Percentiles rank a stretch among this genome's conserved stretches.
Evolutionary conservation across 1,140 invertebrate species (phyloP).

Genomic region (Drosophila obscura): DNA sequence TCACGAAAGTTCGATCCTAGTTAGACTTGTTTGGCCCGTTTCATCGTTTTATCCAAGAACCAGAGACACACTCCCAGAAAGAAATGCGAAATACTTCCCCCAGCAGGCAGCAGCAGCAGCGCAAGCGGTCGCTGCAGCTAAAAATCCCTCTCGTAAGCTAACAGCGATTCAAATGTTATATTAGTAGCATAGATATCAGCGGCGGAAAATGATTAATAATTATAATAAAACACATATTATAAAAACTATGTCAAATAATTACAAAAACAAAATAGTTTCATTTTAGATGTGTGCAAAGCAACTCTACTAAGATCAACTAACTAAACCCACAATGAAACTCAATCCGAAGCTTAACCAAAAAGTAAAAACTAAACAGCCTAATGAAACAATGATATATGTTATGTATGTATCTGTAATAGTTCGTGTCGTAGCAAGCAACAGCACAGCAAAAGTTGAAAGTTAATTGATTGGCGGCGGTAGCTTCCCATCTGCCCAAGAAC

Average conservation of each 20-base stretch:
- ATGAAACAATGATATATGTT: too few relatives aligned
- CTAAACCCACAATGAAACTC: slow-evolving; percentile 11
- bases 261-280: slow-evolving; percentile 48
- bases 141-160: slow-evolving; percentile 68
- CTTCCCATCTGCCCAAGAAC: slow-evolving; percentile 10
- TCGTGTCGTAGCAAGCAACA: slow-evolving; percentile 34
- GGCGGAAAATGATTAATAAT: slow-evolving; percentile 50
- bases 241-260: slow-evolving; percentile 45
- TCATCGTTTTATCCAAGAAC: slow-evolving; percentile 9
- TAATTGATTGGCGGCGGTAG: slow-evolving; percentile 19
- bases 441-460: slow-evolving; percentile 4
- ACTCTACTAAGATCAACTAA: slow-evolving; percentile 21
- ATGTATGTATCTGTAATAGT: slow-evolving; percentile 28
- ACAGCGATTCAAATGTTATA: slow-evolving; percentile 66
- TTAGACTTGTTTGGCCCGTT: slow-evolving; percentile 47
- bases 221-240: slow-evolving; percentile 53
- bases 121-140: slow-evolving; percentile 44
- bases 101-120: slow-evolving; percentile 28
- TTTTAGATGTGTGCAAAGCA: slow-evolving; percentile 50
- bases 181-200: slow-evolving; percentile 58
- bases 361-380: slow-evolving; percentile 13
- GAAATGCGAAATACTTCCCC: slow-evolving; percentile 3
- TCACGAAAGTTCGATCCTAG: slow-evolving; percentile 43
- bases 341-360: slow-evolving; percentile 21
- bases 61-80: slow-evolving; percentile 35